These are phyloP conservation scores for Pedicia rivosa DNA, from an alignment of 2,888 invertebrate genomes.

Conservation along the genomic window DNA sequence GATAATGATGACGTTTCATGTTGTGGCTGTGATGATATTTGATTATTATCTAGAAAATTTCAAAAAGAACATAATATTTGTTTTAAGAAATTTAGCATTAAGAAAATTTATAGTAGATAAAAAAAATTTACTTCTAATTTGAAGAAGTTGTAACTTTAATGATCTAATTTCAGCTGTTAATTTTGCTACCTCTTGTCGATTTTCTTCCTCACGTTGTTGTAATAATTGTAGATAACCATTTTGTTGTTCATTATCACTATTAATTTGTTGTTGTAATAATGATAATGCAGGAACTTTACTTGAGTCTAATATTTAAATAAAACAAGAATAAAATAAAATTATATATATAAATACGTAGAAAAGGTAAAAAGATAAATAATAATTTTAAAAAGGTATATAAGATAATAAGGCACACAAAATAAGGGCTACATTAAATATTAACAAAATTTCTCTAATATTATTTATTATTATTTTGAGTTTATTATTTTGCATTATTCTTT, in stretches of 20 bases:
- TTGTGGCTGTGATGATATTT: conserved; percentile 9
- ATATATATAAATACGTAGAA: no score
- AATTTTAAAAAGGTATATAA: no score
- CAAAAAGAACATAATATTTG: not conserved
- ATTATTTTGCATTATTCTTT: no score
- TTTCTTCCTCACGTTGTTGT: conserved; percentile 43
- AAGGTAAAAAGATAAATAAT: no score
- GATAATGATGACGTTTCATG: conserved; percentile 12
- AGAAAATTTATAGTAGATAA: not conserved
- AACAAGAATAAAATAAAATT: no score
- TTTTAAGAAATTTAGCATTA: not conserved
- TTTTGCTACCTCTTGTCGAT: conserved; percentile 40
- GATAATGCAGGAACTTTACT: conserved; percentile 2
- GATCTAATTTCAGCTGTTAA: conserved; percentile 44
- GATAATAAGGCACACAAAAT: no score
- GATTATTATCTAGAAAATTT: conserved; percentile 4
- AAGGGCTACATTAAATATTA: no score
- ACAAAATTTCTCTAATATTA: no score
- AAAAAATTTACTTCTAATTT: conserved; percentile 34
- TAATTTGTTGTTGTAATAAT: conserved; percentile 11
- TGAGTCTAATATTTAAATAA: no score
- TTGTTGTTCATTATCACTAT: conserved; percentile 15
- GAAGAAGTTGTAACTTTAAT: conserved; percentile 40
- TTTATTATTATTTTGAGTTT: no score
- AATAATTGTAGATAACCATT: conserved; percentile 34